Evolutionary conservation across 2,888 invertebrate species (phyloP).

Genomic region (Lasius platythorax): DNA sequence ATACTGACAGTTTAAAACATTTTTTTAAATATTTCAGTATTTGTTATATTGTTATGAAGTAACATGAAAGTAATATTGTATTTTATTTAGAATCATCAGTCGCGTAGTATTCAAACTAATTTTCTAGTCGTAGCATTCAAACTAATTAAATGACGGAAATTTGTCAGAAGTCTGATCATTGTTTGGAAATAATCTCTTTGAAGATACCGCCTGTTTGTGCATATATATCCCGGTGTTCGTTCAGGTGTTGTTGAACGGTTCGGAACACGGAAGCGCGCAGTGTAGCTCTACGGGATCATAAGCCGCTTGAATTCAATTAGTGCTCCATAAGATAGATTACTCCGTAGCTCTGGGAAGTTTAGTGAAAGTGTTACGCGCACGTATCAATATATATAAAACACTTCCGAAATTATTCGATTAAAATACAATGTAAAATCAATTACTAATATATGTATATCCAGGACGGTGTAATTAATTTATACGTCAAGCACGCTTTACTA

Average conservation of each 20-base stretch:
- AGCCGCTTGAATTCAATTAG: slow-evolving; percentile 66
- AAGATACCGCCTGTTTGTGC: slow-evolving; percentile 28
- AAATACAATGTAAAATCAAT: slow-evolving; percentile 27
- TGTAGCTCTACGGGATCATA: slow-evolving; percentile 50
- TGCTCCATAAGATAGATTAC: slow-evolving; percentile 60
- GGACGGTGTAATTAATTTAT: neutral
- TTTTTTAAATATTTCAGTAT: neutral
- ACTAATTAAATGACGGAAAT: neutral
- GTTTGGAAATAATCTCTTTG: slow-evolving; percentile 50
- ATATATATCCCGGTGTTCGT: slow-evolving; percentile 37
- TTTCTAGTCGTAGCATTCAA: neutral
- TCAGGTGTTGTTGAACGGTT: slow-evolving; percentile 58
- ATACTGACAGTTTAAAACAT: neutral
- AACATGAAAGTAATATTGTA: neutral
- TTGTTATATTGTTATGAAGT: neutral
- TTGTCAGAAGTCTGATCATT: slow-evolving; percentile 19
- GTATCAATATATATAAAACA: slow-evolving; percentile 11
- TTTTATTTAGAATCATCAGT: neutral
- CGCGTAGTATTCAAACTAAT: neutral
- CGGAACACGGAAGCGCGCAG: slow-evolving; percentile 23
- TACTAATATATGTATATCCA: neutral
- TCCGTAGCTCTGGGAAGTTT: slow-evolving; percentile 46
- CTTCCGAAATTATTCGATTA: slow-evolving; percentile 21
- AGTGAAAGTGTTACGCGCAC: slow-evolving; percentile 26
- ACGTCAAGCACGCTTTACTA: neutral